Conservation (phyloP, 2,113 vertebrate genomes). For the Zingel zingel region DNA sequence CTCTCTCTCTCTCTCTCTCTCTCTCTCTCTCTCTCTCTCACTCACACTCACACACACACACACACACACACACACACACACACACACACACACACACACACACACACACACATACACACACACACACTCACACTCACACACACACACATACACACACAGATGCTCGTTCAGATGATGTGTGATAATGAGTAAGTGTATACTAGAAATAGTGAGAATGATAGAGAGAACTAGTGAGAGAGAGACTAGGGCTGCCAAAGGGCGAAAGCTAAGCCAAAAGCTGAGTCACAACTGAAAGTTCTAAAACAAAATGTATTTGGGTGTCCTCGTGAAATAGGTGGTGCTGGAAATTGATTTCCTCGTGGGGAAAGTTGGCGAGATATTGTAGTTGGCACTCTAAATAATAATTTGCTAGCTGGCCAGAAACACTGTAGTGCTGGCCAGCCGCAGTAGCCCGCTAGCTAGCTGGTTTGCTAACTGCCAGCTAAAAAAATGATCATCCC, state of each 20-base stretch:
- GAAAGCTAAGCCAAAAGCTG: background rate
- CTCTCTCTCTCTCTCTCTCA: too few relatives aligned
- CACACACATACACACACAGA: background rate
- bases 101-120: background rate
- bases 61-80: too few relatives aligned
- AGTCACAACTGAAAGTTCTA: background rate
- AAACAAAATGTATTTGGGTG: background rate
- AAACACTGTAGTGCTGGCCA: background rate
- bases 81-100: too few relatives aligned
- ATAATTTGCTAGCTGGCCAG: background rate
- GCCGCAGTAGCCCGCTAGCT: background rate
- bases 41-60: too few relatives aligned
- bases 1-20: background rate
- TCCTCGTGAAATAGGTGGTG: background rate
- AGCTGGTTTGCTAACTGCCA: background rate
- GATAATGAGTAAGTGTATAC: conserved; percentile 13
- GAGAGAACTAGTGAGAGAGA: background rate
- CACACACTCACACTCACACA: background rate
- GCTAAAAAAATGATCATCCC: background rate
- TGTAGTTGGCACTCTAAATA: background rate
- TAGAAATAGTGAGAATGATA: conserved; percentile 14
- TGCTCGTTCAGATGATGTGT: conserved; percentile 3
- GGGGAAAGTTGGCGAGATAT: background rate
- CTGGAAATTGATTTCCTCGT: background rate
- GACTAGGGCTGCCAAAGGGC: background rate